Evolutionary conservation across 1,140 invertebrate species (phyloP).

Genomic region (Eurytemora carolleeae): DNA sequence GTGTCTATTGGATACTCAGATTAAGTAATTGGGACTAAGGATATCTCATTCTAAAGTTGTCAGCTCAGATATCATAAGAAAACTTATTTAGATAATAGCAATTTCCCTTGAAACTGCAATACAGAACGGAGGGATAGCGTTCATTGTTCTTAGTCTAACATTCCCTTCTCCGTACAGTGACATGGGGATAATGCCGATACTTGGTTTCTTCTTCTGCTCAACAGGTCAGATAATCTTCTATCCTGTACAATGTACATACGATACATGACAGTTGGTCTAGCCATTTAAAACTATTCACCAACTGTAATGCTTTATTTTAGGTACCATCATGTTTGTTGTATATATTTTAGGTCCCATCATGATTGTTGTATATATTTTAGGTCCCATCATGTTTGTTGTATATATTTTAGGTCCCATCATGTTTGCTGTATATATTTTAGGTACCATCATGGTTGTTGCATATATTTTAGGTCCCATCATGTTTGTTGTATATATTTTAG

Average conservation of each 20-base stretch:
- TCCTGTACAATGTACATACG: not conserved
- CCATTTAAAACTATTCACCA: not conserved
- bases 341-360: not conserved
- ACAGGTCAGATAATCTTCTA: not conserved
- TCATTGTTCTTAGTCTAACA: slow-evolving; percentile 27
- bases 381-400: too few relatives aligned
- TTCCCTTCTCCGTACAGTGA: slow-evolving; percentile 29
- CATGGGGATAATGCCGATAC: slow-evolving; percentile 25
- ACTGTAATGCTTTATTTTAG: too few relatives aligned
- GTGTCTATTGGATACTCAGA: too few relatives aligned
- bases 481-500: not conserved
- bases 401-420: not conserved
- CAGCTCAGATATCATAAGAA: too few relatives aligned
- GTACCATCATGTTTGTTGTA: too few relatives aligned
- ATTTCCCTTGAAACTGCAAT: slow-evolving; percentile 33
- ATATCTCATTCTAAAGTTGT: too few relatives aligned
- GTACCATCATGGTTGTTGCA: too few relatives aligned
- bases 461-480: not conserved
- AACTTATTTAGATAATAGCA: slow-evolving; percentile 27
- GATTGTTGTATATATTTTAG: not conserved
- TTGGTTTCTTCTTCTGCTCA: slow-evolving; percentile 20
- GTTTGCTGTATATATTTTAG: not conserved
- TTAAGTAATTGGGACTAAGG: too few relatives aligned
- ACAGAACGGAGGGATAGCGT: slow-evolving; percentile 30
- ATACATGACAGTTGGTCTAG: not conserved